These are phyloP conservation scores for Proisotoma minuta DNA, from an alignment of 2,888 invertebrate species.

Conservation along the genomic window DNA sequence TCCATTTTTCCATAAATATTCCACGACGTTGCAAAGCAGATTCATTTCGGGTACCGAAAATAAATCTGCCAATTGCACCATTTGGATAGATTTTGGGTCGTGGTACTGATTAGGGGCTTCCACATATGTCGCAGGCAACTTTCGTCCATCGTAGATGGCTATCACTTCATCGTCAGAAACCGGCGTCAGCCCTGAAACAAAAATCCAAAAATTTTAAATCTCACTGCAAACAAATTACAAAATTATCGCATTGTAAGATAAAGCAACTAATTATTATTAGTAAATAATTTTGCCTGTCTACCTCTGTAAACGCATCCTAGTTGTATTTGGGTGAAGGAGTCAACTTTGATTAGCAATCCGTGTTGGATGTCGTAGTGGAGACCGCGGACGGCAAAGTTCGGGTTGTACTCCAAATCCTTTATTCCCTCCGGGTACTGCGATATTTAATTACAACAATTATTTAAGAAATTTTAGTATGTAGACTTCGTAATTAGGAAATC, in stretches of 20 bases:
- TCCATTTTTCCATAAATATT: slow-evolving; percentile 81
- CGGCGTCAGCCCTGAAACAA: slow-evolving; percentile 57
- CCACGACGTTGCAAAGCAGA: slow-evolving; percentile 84
- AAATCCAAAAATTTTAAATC: not conserved
- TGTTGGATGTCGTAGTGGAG: slow-evolving; percentile 96
- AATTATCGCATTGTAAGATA: not conserved
- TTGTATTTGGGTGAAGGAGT: slow-evolving; percentile 95
- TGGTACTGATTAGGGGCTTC: slow-evolving; percentile 56
- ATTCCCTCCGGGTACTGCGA: slow-evolving; percentile 82
- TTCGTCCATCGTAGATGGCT: slow-evolving; percentile 74
- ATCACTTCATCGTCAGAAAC: slow-evolving; percentile 80
- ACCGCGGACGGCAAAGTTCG: slow-evolving; percentile 92
- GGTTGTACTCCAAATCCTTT: slow-evolving; percentile 72
- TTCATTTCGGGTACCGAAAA: slow-evolving; percentile 97
- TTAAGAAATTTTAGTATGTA: not conserved
- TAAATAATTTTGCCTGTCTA: not conserved
- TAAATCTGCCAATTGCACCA: slow-evolving; percentile 92
- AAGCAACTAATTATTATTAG: not conserved
- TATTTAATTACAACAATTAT: slow-evolving; percentile 34
- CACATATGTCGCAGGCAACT: slow-evolving; percentile 80
- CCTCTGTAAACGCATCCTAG: slow-evolving; percentile 89
- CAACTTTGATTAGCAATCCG: slow-evolving; percentile 86
- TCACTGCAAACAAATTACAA: not conserved
- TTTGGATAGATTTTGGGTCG: slow-evolving; percentile 53
- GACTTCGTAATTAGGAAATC: no score